These are phyloP conservation scores for Petrophora chlorosata DNA, from an alignment of 2,888 invertebrate genomes.

Conservation along the genomic window DNA sequence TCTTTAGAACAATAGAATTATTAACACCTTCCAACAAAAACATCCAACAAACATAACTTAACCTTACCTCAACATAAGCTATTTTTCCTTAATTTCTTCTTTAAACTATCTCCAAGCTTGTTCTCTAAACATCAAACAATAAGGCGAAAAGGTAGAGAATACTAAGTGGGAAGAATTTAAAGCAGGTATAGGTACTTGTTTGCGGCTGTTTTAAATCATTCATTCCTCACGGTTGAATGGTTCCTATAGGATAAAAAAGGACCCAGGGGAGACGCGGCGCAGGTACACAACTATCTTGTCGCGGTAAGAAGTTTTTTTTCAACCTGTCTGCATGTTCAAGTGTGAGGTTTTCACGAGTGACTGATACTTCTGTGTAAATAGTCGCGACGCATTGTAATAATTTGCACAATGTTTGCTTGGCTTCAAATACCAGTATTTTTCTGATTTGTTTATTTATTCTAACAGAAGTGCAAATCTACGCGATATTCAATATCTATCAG, in stretches of 20 bases:
- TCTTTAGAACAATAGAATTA: conserved; percentile 3
- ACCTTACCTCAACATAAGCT: conserved; percentile 22
- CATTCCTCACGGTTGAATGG: conserved; percentile 70
- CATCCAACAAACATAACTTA: conserved; percentile 4
- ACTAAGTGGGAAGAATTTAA: conserved; percentile 55
- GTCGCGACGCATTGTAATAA: neutral
- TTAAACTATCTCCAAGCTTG: conserved; percentile 25
- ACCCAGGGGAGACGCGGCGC: conserved; percentile 66
- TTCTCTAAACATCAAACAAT: conserved; percentile 34
- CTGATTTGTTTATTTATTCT: neutral
- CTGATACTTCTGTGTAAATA: conserved; percentile 12
- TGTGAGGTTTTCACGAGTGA: conserved; percentile 31
- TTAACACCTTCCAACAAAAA: conserved; percentile 1
- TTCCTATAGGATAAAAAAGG: conserved; percentile 61
- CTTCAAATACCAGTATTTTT: neutral
- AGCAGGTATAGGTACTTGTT: conserved; percentile 66
- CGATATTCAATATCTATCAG: conserved; percentile 1
- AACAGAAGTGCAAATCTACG: neutral
- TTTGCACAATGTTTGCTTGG: conserved; percentile 4
- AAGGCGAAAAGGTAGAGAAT: conserved; percentile 41
- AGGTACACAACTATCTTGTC: conserved; percentile 61
- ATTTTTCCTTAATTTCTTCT: conserved; percentile 13
- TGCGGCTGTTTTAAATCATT: conserved; percentile 67
- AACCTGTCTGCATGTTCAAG: conserved; percentile 53
- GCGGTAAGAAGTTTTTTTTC: conserved; percentile 53